phyloP scores from a whole-genome alignment of 2,888 invertebrate genomes.

The Eilema sororculum region DNA sequence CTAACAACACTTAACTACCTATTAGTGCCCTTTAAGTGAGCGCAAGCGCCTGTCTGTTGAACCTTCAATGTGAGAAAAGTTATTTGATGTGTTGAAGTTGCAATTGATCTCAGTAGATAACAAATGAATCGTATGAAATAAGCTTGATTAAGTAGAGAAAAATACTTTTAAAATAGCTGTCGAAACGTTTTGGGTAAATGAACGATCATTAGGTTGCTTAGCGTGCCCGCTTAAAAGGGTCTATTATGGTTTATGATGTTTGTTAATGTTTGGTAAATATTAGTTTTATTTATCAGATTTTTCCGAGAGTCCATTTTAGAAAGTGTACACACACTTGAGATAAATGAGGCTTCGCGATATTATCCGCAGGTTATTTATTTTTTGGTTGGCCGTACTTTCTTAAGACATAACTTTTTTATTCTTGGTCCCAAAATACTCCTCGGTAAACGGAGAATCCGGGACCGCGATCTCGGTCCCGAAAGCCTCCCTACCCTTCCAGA shows the following conservation, averaged over 20 bases:
- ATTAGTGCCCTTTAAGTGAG: constrained; percentile 58
- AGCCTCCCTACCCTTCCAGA: too few relatives aligned
- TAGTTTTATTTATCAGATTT: not conserved
- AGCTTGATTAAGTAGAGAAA: not conserved
- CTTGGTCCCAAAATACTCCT: too few relatives aligned
- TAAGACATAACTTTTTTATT: not conserved
- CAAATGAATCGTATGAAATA: not conserved
- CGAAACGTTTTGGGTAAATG: not conserved
- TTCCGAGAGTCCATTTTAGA: not conserved
- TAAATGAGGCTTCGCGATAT: too few relatives aligned
- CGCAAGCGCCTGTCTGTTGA: constrained; percentile 13
- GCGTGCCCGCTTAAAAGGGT: not conserved
- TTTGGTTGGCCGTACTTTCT: too few relatives aligned
- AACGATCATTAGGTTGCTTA: not conserved
- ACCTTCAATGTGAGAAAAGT: constrained; percentile 37
- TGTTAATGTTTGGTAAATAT: too few relatives aligned
- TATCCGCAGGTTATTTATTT: not conserved
- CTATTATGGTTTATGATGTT: not conserved
- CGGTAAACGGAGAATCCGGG: too few relatives aligned
- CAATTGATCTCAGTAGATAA: not conserved
- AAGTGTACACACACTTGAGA: not conserved
- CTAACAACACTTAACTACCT: constrained; percentile 63
- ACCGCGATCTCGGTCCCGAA: too few relatives aligned
- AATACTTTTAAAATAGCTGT: not conserved
- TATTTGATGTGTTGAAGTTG: not conserved